Base-by-base conservation (phyloP, 2,888 invertebrate species). In the Cryptus viduatorius region DNA sequence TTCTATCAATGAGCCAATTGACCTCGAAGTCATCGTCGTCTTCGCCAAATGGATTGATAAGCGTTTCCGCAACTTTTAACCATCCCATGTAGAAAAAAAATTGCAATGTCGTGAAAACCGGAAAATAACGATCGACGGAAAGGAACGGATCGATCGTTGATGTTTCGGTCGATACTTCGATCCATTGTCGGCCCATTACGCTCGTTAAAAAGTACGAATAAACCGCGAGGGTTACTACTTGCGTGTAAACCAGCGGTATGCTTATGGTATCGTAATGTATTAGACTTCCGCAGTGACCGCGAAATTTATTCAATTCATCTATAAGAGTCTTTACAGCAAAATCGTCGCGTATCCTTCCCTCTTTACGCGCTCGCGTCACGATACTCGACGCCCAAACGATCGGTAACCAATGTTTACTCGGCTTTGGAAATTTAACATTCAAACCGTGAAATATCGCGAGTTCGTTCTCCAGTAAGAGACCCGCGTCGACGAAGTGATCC, bases 21-120 rank as follows among this genome's bases (percentile, higher is more conserved):
- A 97, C 97, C 95, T 98, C 98, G 91, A 98, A 98, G 90, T 98
- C 98, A 90, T 98, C 98, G 91, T 98, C 98, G 89, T 98, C 98
- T 92, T 98, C 98, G 0, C 98, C 98, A 90, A 98, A 98, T 0
- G 98, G 98, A 94, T 98, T 98, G 86, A 98, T 98, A 77, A 98
- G 94, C 0, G 97, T 96, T 94, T 98, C 98, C 29, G 98, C 98
- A 90, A 98, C 98, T 94, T 98, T 98, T 50, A 98, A 94, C 98
- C 98, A 98, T 14, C 98, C 98, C 96, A 97, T 97, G 91, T 97
- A 97, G 94, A 97, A 97, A 93, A 97, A 97, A 93, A 98, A 98
- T 93, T 98, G 98, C 83, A 98, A 94, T 14, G 98, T 97, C 4
- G 97, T 97, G 93, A 98, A 98, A 89, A 98, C 95, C 0, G 98